phyloP scores from a whole-genome alignment of 2,888 invertebrate genomes.

The Ypsolopha sequella region DNA sequence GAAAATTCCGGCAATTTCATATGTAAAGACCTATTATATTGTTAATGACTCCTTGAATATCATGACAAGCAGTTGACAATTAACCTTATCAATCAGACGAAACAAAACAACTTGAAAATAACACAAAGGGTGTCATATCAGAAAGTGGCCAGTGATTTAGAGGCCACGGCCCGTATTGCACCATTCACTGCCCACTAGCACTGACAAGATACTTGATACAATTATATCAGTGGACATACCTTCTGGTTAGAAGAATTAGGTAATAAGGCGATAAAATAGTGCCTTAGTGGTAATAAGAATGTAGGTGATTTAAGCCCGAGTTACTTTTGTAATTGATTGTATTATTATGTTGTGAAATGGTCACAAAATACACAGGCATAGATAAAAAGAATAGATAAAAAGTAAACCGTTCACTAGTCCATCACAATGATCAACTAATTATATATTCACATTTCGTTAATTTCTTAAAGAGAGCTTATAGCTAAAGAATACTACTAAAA shows the following conservation, averaged over 20 bases:
- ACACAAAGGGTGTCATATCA: slow-evolving; percentile 37
- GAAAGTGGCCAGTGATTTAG: slow-evolving; percentile 39
- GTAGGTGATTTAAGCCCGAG: neutral
- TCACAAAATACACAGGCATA: neutral
- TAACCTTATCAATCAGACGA: no score
- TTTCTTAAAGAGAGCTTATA: no score
- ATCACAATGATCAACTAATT: no score
- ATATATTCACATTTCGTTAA: no score
- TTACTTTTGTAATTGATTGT: neutral
- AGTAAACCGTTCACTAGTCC: no score
- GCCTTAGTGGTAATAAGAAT: no score
- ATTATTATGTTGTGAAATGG: neutral
- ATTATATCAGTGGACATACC: neutral
- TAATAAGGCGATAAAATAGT: neutral
- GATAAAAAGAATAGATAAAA: no score
- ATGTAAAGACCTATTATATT: no score
- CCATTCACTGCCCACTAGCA: slow-evolving; percentile 14
- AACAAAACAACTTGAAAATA: neutral
- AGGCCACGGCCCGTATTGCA: slow-evolving; percentile 42
- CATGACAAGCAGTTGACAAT: no score
- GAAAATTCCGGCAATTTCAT: no score
- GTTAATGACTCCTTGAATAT: no score
- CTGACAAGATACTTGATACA: neutral
- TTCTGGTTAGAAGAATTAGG: neutral
- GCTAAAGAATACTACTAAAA: no score